Percentiles rank a stretch among this genome's conserved stretches.
Conservation (phyloP, 2,113 vertebrate species). For the Sceloporus tristichus region DNA sequence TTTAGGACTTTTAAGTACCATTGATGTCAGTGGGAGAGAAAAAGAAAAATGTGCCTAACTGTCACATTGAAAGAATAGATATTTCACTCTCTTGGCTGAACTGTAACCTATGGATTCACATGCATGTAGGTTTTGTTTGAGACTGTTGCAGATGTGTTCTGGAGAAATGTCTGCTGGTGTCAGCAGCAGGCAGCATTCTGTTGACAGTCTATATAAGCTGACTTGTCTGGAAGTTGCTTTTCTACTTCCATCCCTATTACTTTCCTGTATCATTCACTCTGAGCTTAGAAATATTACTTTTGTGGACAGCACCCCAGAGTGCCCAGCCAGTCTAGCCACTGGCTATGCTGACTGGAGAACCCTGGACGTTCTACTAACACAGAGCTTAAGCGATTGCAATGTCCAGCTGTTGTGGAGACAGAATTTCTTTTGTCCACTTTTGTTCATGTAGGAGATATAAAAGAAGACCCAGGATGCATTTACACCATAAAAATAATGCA, state of each 20-base stretch:
- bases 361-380: background rate
- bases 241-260: constrained; percentile 35
- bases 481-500: no score
- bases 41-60: background rate
- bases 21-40: background rate
- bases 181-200: constrained; percentile 53
- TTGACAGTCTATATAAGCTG: constrained; percentile 55
- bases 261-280: constrained; percentile 22
- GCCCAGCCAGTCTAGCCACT: no score
- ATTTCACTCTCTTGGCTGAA: background rate
- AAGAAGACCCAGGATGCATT: background rate
- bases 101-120: background rate
- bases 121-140: constrained; percentile 19
- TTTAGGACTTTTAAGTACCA: background rate
- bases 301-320: background rate
- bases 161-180: background rate
- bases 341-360: no score
- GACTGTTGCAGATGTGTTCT: constrained; percentile 14
- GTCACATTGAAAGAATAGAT: background rate
- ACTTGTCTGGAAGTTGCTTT: constrained; percentile 56
- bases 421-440: constrained; percentile 8
- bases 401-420: constrained; percentile 47
- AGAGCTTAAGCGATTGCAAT: constrained; percentile 23
- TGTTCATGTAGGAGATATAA: background rate
- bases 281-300: background rate